Percentiles rank a stretch among this genome's conserved stretches.
phyloP scores from a whole-genome alignment of 2,797 vertebrate genomes.

The Schizopygopsis malacanthus region DNA sequence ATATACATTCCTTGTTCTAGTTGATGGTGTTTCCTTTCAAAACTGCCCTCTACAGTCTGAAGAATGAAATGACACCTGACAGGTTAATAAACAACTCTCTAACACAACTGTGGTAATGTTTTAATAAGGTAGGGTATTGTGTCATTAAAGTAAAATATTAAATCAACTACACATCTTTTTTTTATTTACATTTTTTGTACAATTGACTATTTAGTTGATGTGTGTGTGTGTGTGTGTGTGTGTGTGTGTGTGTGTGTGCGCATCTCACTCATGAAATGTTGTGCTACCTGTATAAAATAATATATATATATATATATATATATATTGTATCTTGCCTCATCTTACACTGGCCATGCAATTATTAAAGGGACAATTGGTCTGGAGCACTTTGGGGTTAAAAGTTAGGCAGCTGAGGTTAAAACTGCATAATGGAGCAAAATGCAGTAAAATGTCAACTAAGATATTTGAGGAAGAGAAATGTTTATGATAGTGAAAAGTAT shows the following conservation, averaged over 20 bases:
- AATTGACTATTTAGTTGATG: too few species aligned
- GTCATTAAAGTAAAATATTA: too few species aligned
- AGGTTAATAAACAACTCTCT: not conserved
- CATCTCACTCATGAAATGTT: too few species aligned
- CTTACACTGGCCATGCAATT: not conserved
- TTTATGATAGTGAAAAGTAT: conserved; percentile 4
- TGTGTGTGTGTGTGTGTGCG: too few species aligned
- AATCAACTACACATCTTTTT: too few species aligned
- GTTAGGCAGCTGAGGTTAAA: not conserved
- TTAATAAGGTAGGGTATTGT: not conserved
- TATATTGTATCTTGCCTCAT: not conserved
- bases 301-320: too few species aligned
- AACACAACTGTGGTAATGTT: not conserved
- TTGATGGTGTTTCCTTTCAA: not conserved
- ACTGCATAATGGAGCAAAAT: not conserved
- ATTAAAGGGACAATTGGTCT: not conserved
- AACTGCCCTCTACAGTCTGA: conserved; percentile 53
- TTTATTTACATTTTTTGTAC: too few species aligned
- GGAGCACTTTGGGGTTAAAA: not conserved
- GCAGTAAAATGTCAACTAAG: not conserved
- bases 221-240: too few species aligned
- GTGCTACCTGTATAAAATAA: not conserved
- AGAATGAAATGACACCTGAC: conserved; percentile 15
- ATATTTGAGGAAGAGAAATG: not conserved
- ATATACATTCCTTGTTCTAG: not conserved